Conservation (phyloP, 2,797 vertebrate genomes). For the Siniperca scherzeri region DNA sequence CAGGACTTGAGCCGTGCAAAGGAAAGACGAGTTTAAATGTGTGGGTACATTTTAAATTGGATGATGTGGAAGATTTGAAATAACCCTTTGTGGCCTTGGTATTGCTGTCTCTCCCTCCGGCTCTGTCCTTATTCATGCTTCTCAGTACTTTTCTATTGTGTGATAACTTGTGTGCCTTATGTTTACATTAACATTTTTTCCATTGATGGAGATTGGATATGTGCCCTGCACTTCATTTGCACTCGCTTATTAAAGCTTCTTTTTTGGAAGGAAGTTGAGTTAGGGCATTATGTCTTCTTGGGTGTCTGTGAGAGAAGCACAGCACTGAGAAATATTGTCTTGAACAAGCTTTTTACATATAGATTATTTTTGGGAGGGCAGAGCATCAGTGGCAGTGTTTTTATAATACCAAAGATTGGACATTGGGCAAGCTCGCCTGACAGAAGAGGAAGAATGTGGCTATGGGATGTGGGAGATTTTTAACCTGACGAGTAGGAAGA, state of each 20-base stretch:
- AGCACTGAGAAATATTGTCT: neutral
- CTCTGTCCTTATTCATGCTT: slow-evolving; percentile 27
- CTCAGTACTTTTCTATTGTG: slow-evolving; percentile 43
- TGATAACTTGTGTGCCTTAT: slow-evolving; percentile 32
- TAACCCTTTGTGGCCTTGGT: slow-evolving; percentile 52
- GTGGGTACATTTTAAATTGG: slow-evolving; percentile 52
- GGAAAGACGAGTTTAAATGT: slow-evolving; percentile 16
- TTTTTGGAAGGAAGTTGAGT: neutral
- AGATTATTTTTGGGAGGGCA: neutral
- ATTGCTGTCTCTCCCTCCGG: slow-evolving; percentile 31
- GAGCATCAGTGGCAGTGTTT: neutral
- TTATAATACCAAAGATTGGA: neutral
- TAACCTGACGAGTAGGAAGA: slow-evolving; percentile 12
- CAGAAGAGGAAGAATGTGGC: neutral
- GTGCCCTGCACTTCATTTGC: slow-evolving; percentile 14
- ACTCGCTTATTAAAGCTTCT: slow-evolving; percentile 29
- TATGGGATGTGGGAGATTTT: slow-evolving; percentile 20
- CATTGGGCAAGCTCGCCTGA: neutral
- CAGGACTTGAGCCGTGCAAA: slow-evolving; percentile 4
- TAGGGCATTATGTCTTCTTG: neutral
- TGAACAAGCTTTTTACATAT: slow-evolving; percentile 1
- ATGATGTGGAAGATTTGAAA: slow-evolving; percentile 47
- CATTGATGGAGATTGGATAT: slow-evolving; percentile 24
- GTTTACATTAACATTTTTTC: slow-evolving; percentile 29
- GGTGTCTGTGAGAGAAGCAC: neutral